Conservation (phyloP, 2,113 vertebrate species). For the Hippocampus comes region DNA sequence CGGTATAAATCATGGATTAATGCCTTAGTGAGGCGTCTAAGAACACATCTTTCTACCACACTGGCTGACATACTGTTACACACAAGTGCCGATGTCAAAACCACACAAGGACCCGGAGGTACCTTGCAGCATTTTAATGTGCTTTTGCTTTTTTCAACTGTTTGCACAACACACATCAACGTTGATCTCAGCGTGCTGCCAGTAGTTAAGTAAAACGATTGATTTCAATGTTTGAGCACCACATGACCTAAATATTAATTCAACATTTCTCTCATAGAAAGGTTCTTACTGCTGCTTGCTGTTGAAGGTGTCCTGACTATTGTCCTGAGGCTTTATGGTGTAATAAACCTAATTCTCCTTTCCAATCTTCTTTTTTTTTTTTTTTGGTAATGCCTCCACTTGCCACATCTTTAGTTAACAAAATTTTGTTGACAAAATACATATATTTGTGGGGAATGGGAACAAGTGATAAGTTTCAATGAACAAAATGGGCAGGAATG, state of each 20-base stretch:
- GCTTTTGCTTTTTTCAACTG: slow-evolving; percentile 20
- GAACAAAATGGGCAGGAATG: no score
- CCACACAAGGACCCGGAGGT: slow-evolving; percentile 48
- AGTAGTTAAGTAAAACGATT: not conserved
- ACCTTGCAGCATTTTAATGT: slow-evolving; percentile 34
- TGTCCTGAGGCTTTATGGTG: not conserved
- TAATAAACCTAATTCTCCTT: no score
- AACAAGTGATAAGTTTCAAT: no score
- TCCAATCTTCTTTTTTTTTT: no score
- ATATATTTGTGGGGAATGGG: no score
- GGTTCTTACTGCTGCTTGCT: not conserved
- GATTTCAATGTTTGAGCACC: not conserved
- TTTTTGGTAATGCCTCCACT: no score
- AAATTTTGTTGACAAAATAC: no score
- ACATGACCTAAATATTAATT: not conserved
- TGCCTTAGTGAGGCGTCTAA: slow-evolving; percentile 31
- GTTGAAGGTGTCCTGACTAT: not conserved
- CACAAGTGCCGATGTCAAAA: slow-evolving; percentile 46
- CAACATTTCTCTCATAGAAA: no score
- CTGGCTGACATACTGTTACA: slow-evolving; percentile 43
- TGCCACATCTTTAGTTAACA: no score
- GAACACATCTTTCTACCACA: slow-evolving; percentile 47
- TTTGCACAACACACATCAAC: slow-evolving; percentile 10
- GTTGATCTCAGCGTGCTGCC: not conserved
- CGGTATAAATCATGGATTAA: slow-evolving; percentile 48